phyloP scores from a whole-genome alignment of 2,888 invertebrate species.

The Dryomyza anilis region DNA sequence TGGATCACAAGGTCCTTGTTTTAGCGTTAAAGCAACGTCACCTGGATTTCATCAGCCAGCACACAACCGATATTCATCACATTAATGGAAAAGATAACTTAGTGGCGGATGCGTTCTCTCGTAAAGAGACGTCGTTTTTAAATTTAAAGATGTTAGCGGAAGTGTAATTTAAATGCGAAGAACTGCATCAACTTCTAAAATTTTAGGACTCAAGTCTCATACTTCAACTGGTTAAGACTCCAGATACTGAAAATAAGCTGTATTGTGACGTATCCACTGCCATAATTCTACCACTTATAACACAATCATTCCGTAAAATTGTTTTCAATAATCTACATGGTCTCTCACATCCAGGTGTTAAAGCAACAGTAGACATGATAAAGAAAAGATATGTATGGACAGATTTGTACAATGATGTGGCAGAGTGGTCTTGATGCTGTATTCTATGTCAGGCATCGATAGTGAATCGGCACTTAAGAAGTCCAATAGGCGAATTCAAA shows the following conservation, averaged over 20 bases:
- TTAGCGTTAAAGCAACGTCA: not conserved
- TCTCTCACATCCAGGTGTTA: not conserved
- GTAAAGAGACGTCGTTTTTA: not conserved
- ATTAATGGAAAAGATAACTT: too few relatives aligned
- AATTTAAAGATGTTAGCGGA: not conserved
- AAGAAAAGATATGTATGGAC: too few relatives aligned
- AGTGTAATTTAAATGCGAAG: not conserved
- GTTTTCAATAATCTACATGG: not conserved
- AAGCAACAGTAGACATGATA: too few relatives aligned
- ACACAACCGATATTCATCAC: too few relatives aligned
- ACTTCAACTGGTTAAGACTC: not conserved
- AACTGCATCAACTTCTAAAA: not conserved
- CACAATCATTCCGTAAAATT: not conserved
- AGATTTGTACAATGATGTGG: too few relatives aligned
- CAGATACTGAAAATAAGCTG: not conserved
- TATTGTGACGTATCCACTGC: not conserved
- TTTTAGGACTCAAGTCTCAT: not conserved
- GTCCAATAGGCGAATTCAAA: too few relatives aligned
- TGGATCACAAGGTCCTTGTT: not conserved
- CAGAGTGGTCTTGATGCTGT: too few relatives aligned
- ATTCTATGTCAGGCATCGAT: too few relatives aligned
- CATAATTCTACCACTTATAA: not conserved
- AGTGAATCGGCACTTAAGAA: too few relatives aligned
- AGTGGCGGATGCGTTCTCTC: not conserved
- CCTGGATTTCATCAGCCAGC: too few relatives aligned